phyloP scores from a whole-genome alignment of 2,113 vertebrate genomes.

The Bostrychus sinensis region DNA sequence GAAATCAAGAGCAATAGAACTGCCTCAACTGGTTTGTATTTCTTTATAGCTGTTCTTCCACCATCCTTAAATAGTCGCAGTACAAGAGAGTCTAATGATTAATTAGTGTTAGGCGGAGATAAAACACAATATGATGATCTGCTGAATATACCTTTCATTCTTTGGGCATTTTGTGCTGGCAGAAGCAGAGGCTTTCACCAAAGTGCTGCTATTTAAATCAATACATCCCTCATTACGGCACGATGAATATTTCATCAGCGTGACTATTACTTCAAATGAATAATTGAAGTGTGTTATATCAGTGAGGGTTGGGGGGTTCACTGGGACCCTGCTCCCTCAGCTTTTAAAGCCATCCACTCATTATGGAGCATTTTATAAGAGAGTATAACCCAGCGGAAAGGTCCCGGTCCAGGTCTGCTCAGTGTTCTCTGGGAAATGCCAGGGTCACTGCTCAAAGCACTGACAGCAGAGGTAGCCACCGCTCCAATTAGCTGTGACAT shows the following conservation, averaged over 20 bases:
- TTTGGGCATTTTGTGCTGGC: slow-evolving; percentile 8
- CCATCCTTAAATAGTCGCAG: slow-evolving; percentile 44
- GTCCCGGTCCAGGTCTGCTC: slow-evolving; percentile 54
- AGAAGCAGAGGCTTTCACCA: slow-evolving; percentile 55
- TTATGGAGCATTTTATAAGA: slow-evolving; percentile 61
- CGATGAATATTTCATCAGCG: slow-evolving; percentile 78
- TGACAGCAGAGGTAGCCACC: slow-evolving; percentile 55
- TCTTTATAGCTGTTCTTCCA: slow-evolving; percentile 40
- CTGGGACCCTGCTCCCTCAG: slow-evolving; percentile 60
- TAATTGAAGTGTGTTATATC: slow-evolving; percentile 78
- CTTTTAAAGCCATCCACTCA: slow-evolving; percentile 70
- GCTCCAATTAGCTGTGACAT: slow-evolving; percentile 64
- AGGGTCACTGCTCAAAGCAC: slow-evolving; percentile 59
- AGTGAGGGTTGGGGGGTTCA: slow-evolving; percentile 65
- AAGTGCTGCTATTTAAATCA: slow-evolving; percentile 78
- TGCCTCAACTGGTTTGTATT: slow-evolving; percentile 60
- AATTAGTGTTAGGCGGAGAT: slow-evolving; percentile 60
- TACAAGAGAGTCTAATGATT: slow-evolving; percentile 57
- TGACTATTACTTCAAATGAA: slow-evolving; percentile 80
- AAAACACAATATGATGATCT: slow-evolving; percentile 58
- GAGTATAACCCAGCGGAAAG: slow-evolving; percentile 51
- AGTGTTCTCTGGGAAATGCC: slow-evolving; percentile 60
- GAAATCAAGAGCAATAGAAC: slow-evolving; percentile 66
- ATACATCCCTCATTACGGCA: slow-evolving; percentile 77
- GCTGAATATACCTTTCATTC: slow-evolving; percentile 59